Evolutionary conservation across 2,113 vertebrate species (phyloP).

Genomic region (Labeo catla): DNA sequence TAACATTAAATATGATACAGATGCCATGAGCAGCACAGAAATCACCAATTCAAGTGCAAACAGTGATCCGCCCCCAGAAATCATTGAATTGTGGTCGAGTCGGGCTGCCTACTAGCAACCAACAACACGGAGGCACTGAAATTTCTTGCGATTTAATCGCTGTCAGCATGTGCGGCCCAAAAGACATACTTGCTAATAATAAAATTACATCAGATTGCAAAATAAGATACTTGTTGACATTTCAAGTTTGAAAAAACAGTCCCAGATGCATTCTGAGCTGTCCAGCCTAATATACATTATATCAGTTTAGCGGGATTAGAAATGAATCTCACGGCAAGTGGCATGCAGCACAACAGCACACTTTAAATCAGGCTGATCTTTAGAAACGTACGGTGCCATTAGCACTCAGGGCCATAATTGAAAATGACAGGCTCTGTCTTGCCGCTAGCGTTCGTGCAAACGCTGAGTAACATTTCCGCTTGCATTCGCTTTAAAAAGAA

Average conservation of each 20-base stretch:
- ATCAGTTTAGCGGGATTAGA: background rate
- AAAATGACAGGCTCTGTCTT: slow-evolving; percentile 46
- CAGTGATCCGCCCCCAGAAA: background rate
- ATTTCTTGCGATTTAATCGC: background rate
- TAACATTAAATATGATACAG: background rate
- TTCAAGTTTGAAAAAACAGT: background rate
- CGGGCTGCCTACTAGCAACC: background rate
- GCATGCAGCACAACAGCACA: background rate
- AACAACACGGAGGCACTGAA: background rate
- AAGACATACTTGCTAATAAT: slow-evolving; percentile 4
- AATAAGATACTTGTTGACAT: slow-evolving; percentile 52
- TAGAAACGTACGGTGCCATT: slow-evolving; percentile 17
- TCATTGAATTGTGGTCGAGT: background rate
- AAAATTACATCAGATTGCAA: slow-evolving; percentile 62
- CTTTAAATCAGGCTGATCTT: slow-evolving; percentile 41
- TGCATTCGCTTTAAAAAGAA: background rate
- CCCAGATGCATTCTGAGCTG: background rate
- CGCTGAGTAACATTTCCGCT: background rate
- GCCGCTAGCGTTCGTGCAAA: background rate
- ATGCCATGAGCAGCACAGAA: background rate
- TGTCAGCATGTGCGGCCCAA: background rate
- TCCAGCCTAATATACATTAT: background rate
- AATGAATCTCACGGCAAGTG: slow-evolving; percentile 1
- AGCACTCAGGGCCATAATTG: slow-evolving; percentile 31
- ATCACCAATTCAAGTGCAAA: background rate